phyloP scores from a whole-genome alignment of 2,888 invertebrate genomes.

The Lasioglossum villosulum region DNA sequence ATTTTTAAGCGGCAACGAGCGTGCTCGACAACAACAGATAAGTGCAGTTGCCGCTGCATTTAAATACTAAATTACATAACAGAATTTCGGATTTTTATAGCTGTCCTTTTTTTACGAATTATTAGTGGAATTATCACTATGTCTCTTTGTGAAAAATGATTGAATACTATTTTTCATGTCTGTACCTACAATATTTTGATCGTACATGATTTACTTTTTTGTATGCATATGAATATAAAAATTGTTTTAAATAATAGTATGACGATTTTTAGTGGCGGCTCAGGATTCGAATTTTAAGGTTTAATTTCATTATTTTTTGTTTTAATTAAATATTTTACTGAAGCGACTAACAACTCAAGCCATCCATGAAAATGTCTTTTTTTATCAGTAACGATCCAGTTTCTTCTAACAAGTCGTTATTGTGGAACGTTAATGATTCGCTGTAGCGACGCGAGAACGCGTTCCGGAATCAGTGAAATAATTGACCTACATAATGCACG shows the following conservation, averaged over 20 bases:
- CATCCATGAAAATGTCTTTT: neutral
- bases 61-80: too few relatives aligned
- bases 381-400: neutral
- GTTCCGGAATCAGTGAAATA: constrained; percentile 33
- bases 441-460: constrained; percentile 22
- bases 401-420: neutral
- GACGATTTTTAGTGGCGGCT: too few relatives aligned
- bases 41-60: neutral
- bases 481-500: constrained; percentile 18
- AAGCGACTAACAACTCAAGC: neutral
- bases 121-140: too few relatives aligned
- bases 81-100: neutral
- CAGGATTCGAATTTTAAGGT: too few relatives aligned
- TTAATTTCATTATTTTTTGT: too few relatives aligned
- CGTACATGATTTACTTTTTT: too few relatives aligned
- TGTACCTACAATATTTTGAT: too few relatives aligned
- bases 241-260: too few relatives aligned
- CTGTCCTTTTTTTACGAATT: neutral
- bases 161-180: too few relatives aligned
- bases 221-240: too few relatives aligned
- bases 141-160: too few relatives aligned
- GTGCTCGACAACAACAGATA: neutral
- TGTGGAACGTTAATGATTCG: neutral
- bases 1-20: neutral
- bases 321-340: too few relatives aligned